Base-by-base conservation (phyloP, 2,797 vertebrate genomes). In the Helostoma temminkii region DNA sequence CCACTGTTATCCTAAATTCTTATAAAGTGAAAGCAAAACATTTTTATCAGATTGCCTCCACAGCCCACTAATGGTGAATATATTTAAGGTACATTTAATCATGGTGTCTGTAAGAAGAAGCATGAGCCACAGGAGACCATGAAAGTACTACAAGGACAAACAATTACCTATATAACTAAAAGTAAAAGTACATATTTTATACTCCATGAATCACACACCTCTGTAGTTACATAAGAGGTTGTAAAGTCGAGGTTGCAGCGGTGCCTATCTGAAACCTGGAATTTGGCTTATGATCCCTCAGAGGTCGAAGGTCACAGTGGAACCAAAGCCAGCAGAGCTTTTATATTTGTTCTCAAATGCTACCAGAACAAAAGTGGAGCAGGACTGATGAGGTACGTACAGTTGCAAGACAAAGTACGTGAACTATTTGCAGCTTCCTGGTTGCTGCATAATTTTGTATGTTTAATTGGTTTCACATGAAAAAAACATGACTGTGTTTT, bases 281-380 rank as follows among this genome's bases (percentile, higher is more conserved):
- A 18, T 28, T 30, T 21, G 12, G n/a, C 71, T 75, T 59, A 66
- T 42, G 34, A 73, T 11, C 50, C 21, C 19, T 34, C 47, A 37
- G 14, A 43, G 8, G 4, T 55, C 55, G 57, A 37, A 70, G 59
- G 32, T 69, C 41, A 28, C 22, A 4, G 28, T 28, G 16, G 39
- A 7, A 37, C 6, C 21, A n/a, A 25, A 46, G 10, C 14, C 10
- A 2, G 6, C 1, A 5, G 4, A 1, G 18, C 1, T 2, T 19
- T 55, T 7, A 26, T 42, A 11, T 45, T 1, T 50, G 32, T 12
- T 22, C 41, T 52, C 22, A 15, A 28, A 45, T 14, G 9, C 19
- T 15, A 16, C 21, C 25, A n/a, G 49, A 22, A 12, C 15, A 18
- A 18, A 15, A 1, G 2, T 3, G 47, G 5, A 12, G 3, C 34